Evolutionary conservation across 2,797 vertebrate species (phyloP), one percentile per base, ranked within the genome.

Genomic region (Poeciliopsis turneri): DNA sequence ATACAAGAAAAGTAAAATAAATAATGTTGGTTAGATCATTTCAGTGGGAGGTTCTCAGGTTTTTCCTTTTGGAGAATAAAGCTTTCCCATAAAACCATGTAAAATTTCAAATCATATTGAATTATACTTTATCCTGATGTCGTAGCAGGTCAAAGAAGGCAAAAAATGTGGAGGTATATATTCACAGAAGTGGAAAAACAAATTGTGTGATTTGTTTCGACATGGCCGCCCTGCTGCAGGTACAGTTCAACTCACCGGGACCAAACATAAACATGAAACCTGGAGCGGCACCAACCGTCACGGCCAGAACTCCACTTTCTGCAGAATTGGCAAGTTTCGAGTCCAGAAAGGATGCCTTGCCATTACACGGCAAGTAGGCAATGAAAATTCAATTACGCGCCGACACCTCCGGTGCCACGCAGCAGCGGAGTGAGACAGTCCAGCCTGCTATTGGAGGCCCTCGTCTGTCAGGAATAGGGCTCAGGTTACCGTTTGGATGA

Each of bases 351-450:
- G 88, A 92, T 91, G 87, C 85, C 28, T 79, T 76, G 77, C 81
- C 85, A 82, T 88, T 89, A 87, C 74, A 79, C 87, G 83, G 82
- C 85, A 91, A 88, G 88, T 90, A 89, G 91, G 92, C 85, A 90
- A 86, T 88, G 89, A 91, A 90, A 89, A 85, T 82, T 86, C 78
- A 89, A 90, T 89, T 88, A 84, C 66, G 78, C 39, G 78, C 81
- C 86, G 86, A 82, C 90, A 91, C 84, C 88, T 92, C 68, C 69
- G 66, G 74, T 55, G 78, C 83, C 72, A 4, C 78, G 70, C 74
- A 72, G 85, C 84, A 20, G 78, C 7, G 33, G 69, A 83, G 81
- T 78, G 82, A 86, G 87, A 81, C 66, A 69, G 36, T 82, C 75
- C 82, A 84, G 75, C 57, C 71, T 86, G 45, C 39, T 70, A 23